A percentile compares a stretch with the other conserved stretches of the same genome.
phyloP scores from a whole-genome alignment of 2,113 vertebrate species.

The Trinectes maculatus region DNA sequence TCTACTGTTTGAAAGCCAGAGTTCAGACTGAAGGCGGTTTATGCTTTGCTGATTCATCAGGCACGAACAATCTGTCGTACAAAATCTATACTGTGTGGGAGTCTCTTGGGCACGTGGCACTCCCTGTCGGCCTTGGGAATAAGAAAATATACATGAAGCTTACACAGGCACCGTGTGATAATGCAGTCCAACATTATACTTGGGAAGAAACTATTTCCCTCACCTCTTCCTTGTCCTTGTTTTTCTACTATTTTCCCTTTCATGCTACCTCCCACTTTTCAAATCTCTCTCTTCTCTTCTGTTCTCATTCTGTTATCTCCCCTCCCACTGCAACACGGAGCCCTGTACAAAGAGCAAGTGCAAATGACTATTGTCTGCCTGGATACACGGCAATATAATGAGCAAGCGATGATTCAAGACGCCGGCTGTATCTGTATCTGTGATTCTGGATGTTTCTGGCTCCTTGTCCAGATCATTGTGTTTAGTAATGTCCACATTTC shows the following conservation, averaged over 20 bases:
- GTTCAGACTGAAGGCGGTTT: constrained; percentile 33
- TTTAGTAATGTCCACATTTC: background rate
- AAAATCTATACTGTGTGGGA: background rate
- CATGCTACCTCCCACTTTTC: background rate
- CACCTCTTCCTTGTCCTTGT: background rate
- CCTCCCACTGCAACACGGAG: constrained; percentile 9
- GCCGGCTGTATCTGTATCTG: constrained; percentile 29
- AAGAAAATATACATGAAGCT: constrained; percentile 6
- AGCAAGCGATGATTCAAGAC: constrained; percentile 5
- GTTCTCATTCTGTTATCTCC: constrained; percentile 4
- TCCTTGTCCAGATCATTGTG: too few relatives aligned
- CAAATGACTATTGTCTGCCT: constrained; percentile 23
- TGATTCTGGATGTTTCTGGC: too few relatives aligned
- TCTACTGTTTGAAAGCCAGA: constrained; percentile 27
- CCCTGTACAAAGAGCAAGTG: constrained; percentile 38
- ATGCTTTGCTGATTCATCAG: constrained; percentile 16
- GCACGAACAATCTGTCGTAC: background rate
- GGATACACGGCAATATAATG: constrained; percentile 18
- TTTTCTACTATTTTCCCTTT: background rate
- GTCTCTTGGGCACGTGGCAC: background rate
- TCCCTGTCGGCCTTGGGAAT: background rate
- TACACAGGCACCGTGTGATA: constrained; percentile 18
- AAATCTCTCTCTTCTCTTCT: background rate
- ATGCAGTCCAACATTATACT: constrained; percentile 12
- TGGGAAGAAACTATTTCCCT: constrained; percentile 24